Evolutionary conservation across 2,113 vertebrate genomes (phyloP).

Genomic region (Lagopus leucura): DNA sequence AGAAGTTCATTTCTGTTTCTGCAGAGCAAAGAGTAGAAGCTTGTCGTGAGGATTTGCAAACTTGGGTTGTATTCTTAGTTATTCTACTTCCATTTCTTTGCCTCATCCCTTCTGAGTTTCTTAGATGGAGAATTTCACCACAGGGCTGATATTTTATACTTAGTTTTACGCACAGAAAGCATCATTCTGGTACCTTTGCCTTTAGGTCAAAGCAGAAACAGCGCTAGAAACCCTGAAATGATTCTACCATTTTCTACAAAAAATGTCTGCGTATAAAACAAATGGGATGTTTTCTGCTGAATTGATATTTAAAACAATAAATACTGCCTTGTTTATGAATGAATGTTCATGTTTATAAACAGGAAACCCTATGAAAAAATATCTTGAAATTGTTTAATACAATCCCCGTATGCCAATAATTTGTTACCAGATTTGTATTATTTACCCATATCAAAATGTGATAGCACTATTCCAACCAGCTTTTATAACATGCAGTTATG

Average conservation of each 20-base stretch:
- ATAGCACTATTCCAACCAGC: background rate
- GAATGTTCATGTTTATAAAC: background rate
- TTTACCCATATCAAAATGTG: background rate
- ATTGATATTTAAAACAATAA: background rate
- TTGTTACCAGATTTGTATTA: background rate
- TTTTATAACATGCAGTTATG: background rate
- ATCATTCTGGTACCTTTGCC: background rate
- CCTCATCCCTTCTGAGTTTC: background rate
- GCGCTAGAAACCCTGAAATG: background rate
- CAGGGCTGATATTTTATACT: background rate
- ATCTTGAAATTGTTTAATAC: background rate
- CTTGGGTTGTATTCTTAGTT: background rate
- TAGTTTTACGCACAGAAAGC: background rate
- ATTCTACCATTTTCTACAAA: background rate
- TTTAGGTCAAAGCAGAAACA: background rate
- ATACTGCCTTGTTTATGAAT: background rate
- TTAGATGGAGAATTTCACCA: background rate
- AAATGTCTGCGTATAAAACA: background rate
- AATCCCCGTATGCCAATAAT: background rate
- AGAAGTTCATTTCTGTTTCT: background rate
- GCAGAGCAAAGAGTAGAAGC: background rate
- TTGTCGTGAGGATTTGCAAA: background rate
- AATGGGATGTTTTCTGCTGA: background rate
- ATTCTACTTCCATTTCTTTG: background rate
- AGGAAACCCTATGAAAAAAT: background rate